Conservation (phyloP, 2,113 vertebrate genomes). For the Rhegmatorhina hoffmannsi region DNA sequence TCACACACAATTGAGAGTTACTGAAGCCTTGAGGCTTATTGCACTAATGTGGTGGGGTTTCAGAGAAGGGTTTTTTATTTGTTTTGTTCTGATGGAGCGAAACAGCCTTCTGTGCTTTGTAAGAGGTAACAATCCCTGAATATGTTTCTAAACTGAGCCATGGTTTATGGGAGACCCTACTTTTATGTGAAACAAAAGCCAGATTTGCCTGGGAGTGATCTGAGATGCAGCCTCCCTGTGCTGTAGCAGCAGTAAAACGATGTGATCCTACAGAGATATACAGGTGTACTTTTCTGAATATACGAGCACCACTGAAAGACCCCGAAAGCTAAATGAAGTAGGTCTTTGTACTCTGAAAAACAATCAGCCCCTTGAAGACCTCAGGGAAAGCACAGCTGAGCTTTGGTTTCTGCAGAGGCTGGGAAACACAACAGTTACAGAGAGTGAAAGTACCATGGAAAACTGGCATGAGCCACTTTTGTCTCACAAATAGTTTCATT, state of each 20-base stretch:
- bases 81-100: background rate
- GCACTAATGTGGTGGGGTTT: background rate
- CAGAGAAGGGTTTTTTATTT: background rate
- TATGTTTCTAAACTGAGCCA: background rate
- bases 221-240: background rate
- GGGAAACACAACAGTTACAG: background rate
- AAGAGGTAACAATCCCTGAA: background rate
- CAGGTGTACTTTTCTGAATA: background rate
- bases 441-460: background rate
- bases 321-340: background rate
- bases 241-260: background rate
- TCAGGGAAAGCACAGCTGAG: background rate
- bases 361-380: background rate
- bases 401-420: background rate
- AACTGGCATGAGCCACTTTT: background rate
- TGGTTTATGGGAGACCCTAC: background rate
- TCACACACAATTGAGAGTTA: background rate
- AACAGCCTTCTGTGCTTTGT: background rate
- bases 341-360: background rate
- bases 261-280: background rate
- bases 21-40: background rate
- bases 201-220: constrained; percentile 1
- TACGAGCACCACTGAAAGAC: background rate
- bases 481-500: background rate
- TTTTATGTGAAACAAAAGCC: background rate